Evolutionary conservation across 1,140 invertebrate species (phyloP).

Genomic region (Zaprionus capensis): DNA sequence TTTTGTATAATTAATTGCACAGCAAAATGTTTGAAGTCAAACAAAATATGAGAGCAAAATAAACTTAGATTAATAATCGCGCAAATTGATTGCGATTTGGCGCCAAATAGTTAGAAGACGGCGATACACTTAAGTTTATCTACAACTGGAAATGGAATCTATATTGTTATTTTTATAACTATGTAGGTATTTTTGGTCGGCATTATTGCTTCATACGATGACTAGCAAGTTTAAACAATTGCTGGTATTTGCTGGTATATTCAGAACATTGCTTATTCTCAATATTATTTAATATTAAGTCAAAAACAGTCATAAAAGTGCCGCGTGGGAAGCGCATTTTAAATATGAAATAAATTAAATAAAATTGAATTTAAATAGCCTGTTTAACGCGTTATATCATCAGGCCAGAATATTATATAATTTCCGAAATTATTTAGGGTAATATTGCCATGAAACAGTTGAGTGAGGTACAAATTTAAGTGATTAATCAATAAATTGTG

Average conservation of each 20-base stretch:
- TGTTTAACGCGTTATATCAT: background rate
- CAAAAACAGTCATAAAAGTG: background rate
- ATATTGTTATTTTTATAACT: slow-evolving; percentile 22
- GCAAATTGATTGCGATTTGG: slow-evolving; percentile 11
- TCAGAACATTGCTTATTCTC: background rate
- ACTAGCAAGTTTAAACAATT: background rate
- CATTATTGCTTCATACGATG: background rate
- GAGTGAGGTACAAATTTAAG: background rate
- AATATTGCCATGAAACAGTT: background rate
- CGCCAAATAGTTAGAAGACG: slow-evolving; percentile 16
- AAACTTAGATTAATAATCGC: background rate
- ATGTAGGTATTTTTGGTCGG: background rate
- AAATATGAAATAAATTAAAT: background rate
- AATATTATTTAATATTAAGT: background rate
- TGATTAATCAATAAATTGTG: background rate
- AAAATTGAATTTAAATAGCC: slow-evolving; percentile 1
- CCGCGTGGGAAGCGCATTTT: background rate
- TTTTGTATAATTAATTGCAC: slow-evolving; percentile 42
- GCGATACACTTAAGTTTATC: background rate
- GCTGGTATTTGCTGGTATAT: background rate
- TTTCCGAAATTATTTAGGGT: background rate
- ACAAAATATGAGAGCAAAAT: slow-evolving; percentile 44
- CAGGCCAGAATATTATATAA: background rate
- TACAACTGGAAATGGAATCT: slow-evolving; percentile 5
- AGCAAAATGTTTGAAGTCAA: slow-evolving; percentile 34